Evolutionary conservation across 2,888 invertebrate genomes (phyloP), one percentile per base, ranked within the genome.

Genomic region (Bombylius discolor): DNA sequence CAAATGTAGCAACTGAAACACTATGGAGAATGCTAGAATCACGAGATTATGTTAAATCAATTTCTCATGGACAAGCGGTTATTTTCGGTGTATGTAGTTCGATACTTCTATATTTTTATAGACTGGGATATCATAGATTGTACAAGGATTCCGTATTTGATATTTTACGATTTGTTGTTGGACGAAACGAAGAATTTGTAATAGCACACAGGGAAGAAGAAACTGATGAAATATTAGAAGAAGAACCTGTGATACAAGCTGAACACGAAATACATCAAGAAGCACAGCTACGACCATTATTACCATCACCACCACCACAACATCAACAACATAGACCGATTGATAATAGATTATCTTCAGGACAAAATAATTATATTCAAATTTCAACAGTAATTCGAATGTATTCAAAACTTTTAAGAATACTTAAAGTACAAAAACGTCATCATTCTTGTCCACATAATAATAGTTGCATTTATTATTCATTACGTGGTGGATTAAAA

Each of bases 1-100:
- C 87, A 47, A 91, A 91, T 76, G 82, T 90, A 73, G 89, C 89
- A 4, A 85, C 87, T 3, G 89, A 89, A 74, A 84, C 87, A 1
- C 68, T 87, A 32, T 89, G 84, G 77, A 79, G 81, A 62, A 87
- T 88, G 83, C 79, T 81, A 5, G 77, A 79, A 39, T 77, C 79
- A 45, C 76, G 87, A 59, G 81, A 82, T 54, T 77, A 81, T 65
- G 78, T 84, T 34, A 75, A 73, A 42, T 78, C 80, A 23, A 70
- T 87, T 59, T 78, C 78, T 14, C 72, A 80, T 63, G 87, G 87
- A 9, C 81, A 84, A 66, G 78, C 83, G 39, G 71, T 81, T 32
- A 81, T 87, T 59, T 87, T 87, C 70, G 79, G 82, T n/a, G 63
- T 69, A 39, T 81, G 82, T 62, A 78, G 81, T 65, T 78, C 83